These are phyloP conservation scores for Drosophila crucigera DNA, from an alignment of 2,888 invertebrate species.

Conservation along the genomic window DNA sequence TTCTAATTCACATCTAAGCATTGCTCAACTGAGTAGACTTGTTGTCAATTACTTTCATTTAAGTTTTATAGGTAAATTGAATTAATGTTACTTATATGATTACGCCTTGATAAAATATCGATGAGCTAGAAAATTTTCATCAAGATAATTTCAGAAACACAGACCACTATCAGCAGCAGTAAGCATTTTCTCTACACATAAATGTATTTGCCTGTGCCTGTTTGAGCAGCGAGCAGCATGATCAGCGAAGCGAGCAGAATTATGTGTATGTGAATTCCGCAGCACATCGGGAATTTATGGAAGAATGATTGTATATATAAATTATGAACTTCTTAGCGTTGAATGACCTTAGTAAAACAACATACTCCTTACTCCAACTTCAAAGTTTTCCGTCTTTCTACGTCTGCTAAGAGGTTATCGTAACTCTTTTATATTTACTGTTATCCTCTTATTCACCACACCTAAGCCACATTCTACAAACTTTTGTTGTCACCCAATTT, in stretches of 20 bases:
- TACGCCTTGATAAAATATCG: background rate
- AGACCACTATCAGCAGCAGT: background rate
- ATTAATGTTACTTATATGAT: background rate
- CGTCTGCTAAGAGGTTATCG: too few species aligned
- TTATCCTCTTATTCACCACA: background rate
- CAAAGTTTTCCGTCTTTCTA: background rate
- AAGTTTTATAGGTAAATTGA: background rate
- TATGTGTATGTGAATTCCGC: background rate
- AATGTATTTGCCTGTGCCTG: background rate
- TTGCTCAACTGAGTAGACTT: background rate
- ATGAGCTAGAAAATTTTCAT: background rate
- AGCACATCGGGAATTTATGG: background rate
- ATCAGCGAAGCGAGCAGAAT: slow-evolving; percentile 1
- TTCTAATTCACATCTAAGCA: background rate
- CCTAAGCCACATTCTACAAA: background rate
- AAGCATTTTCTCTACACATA: background rate
- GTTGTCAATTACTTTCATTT: background rate
- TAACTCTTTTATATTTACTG: background rate
- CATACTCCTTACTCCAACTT: background rate
- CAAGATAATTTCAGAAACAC: background rate
- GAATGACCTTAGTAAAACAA: background rate
- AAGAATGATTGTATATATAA: background rate
- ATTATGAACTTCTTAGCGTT: background rate
- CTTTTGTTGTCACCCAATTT: background rate
- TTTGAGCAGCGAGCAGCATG: background rate